These are phyloP conservation scores for Stomatorhinus walkeri DNA, from an alignment of 2,797 vertebrate genomes.

Conservation along the genomic window DNA sequence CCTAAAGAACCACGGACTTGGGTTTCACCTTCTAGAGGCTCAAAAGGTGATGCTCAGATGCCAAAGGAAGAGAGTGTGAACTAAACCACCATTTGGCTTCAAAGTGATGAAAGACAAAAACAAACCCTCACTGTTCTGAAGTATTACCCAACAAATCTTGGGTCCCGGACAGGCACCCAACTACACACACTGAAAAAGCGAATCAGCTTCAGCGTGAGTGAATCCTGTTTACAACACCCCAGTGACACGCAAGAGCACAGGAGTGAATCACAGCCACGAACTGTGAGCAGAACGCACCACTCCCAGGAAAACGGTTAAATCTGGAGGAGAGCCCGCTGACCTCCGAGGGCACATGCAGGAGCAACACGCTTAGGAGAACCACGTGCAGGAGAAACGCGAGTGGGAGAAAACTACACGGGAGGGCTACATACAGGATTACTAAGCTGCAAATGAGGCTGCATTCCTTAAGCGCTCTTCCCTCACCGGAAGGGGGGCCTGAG, in stretches of 20 bases:
- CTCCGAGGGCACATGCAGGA: background rate
- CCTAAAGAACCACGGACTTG: no score
- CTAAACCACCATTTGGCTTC: background rate
- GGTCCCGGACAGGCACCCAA: background rate
- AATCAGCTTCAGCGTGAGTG: background rate
- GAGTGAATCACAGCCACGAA: background rate
- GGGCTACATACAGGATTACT: background rate
- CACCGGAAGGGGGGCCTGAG: background rate
- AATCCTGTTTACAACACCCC: background rate
- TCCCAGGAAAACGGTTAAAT: background rate
- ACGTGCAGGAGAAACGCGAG: background rate
- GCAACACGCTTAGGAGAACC: background rate
- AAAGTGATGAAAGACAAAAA: background rate
- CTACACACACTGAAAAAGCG: background rate
- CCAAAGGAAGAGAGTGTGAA: background rate
- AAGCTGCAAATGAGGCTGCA: background rate
- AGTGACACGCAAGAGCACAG: background rate
- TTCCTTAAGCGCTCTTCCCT: background rate
- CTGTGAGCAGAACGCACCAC: background rate
- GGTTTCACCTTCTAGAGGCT: background rate
- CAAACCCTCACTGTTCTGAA: background rate
- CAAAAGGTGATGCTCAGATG: background rate
- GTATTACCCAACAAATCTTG: background rate
- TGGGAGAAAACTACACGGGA: background rate
- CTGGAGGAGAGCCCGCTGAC: background rate